Conservation (phyloP, 2,888 invertebrate genomes). For the Drosophila prolongata region DNA sequence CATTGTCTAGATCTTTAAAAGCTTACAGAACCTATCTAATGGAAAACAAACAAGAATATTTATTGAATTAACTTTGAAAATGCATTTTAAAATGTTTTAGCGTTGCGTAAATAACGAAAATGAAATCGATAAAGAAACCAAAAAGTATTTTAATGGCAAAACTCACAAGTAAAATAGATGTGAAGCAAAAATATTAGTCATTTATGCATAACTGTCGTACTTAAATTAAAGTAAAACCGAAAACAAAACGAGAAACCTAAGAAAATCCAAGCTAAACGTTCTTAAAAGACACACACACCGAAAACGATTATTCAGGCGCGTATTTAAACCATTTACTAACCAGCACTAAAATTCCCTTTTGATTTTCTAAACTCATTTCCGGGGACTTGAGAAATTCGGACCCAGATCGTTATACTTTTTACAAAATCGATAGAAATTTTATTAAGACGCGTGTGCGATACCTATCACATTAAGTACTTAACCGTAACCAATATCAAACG, state of each 20-base stretch:
- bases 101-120: conserved; percentile 60
- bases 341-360: conserved; percentile 7
- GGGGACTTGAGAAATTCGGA: not conserved
- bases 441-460: conserved; percentile 36
- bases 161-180: conserved; percentile 47
- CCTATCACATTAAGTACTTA: conserved; percentile 49
- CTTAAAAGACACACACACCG: conserved; percentile 47
- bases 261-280: conserved; percentile 56
- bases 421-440: conserved; percentile 27
- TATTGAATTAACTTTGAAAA: conserved; percentile 72
- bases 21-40: conserved; percentile 52
- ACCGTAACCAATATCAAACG: conserved; percentile 42
- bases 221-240: conserved; percentile 57
- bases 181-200: conserved; percentile 71
- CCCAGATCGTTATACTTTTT: conserved; percentile 21
- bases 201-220: conserved; percentile 81
- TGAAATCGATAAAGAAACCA: conserved; percentile 36
- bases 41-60: conserved; percentile 39
- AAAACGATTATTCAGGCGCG: conserved; percentile 24
- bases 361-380: conserved; percentile 19
- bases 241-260: conserved; percentile 39
- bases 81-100: conserved; percentile 81
- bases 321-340: conserved; percentile 31
- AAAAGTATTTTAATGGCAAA: conserved; percentile 48
- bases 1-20: conserved; percentile 67